Conservation (phyloP, 1,140 invertebrate species). For the Helicorthomorpha holstii region DNA sequence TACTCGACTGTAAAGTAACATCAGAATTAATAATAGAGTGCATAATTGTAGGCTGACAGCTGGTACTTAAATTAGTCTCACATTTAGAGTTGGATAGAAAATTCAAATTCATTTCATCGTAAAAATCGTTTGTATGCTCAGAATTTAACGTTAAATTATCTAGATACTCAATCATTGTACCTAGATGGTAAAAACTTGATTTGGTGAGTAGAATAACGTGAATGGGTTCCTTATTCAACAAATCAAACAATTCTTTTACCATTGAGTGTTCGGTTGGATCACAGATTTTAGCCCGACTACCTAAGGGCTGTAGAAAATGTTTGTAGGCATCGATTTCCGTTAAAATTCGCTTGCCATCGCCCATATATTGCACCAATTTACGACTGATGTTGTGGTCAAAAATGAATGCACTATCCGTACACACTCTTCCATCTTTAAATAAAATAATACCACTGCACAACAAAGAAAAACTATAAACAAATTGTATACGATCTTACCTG, state of each 20-base stretch:
- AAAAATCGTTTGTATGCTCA: slow-evolving; percentile 15
- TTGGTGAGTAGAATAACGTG: slow-evolving; percentile 24
- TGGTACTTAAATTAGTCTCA: not conserved
- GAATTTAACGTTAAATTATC: slow-evolving; percentile 23
- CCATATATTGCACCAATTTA: slow-evolving; percentile 22
- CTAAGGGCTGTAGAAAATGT: slow-evolving; percentile 31
- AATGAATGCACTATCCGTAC: slow-evolving; percentile 31
- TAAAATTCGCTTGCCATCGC: slow-evolving; percentile 17
- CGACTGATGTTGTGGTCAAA: slow-evolving; percentile 25
- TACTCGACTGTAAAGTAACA: slow-evolving; percentile 2
- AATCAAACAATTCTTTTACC: slow-evolving; percentile 18
- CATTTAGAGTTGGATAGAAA: slow-evolving; percentile 10
- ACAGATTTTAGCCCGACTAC: slow-evolving; percentile 9
- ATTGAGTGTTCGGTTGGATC: not conserved
- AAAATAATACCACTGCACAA: not conserved
- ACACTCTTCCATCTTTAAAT: slow-evolving; percentile 19
- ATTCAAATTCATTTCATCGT: slow-evolving; percentile 19
- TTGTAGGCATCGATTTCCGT: slow-evolving; percentile 33
- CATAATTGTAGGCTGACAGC: slow-evolving; percentile 7
- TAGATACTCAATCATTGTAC: slow-evolving; percentile 29
- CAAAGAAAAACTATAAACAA: not conserved
- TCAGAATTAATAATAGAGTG: slow-evolving; percentile 7
- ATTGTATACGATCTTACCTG: slow-evolving; percentile 2
- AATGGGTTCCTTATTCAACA: slow-evolving; percentile 19
- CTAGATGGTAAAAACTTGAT: slow-evolving; percentile 32